Base-by-base conservation (phyloP, 2,113 vertebrate species). In the Pogonocichla stellata region DNA sequence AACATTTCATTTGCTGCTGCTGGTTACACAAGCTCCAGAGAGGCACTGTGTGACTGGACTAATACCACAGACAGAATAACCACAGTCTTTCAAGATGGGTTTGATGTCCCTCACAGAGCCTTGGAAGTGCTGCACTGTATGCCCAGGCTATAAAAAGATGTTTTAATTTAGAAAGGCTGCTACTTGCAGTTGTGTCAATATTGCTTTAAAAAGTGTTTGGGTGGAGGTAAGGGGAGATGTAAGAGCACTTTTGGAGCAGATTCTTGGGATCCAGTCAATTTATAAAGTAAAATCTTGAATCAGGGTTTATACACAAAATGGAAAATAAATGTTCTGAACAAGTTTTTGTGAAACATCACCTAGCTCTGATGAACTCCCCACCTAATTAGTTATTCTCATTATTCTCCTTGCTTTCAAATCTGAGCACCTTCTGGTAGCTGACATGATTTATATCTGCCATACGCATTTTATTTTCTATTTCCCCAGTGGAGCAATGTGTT, bases 161-260 rank as follows among this genome's bases (percentile, higher is more conserved):
- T 23, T 95, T 92, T 80, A 88, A 90, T 92, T 95, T 91, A 88
- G 95, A 45, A 69, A 70, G 58, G 74, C 53, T 69, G 7, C 93
- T 69, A 2, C 70, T 92, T 73, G 66, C 91, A 91, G 53, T 95
- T 96, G 84, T 91, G 89, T 96, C 93, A 95, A 95, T 94, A 93
- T 91, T 95, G 88, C 86, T 77, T 84, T 65, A 48, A 79, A 89
- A 78, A 73, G 82, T 36, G 86, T 93, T 93, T 70, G 85, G 92
- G 92, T 7, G 48, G 90, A 94, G 81, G 43, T 1, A 4, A 40
- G 33, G 40, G 47, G 25, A 75, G 70, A 91, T 54, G 78, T 72
- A 57, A 84, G 87, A 23, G 24, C 19, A 64, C 11, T 72, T 95
- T 91, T 87, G 74, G 66, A 69, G 45, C 53, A 65, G n/a, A 82